phyloP scores from a whole-genome alignment of 30 jellyfish, hydroid and myxozoan genomes.

The Aurelia coerulea region DNA sequence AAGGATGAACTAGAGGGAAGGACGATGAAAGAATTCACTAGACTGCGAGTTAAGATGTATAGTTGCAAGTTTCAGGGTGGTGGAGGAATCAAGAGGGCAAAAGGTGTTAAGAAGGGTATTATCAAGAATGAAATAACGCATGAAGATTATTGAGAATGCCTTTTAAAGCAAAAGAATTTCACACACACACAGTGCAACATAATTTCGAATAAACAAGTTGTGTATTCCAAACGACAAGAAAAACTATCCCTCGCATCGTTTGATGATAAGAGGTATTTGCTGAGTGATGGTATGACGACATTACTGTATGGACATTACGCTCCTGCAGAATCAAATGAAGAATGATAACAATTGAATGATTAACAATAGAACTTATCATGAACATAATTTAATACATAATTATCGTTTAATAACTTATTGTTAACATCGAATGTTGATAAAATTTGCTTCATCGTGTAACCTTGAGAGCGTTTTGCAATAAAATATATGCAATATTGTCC shows the following conservation, averaged over 20 bases:
- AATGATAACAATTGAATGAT: no score
- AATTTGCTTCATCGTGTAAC: no score
- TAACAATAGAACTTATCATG: no score
- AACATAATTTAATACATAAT: no score
- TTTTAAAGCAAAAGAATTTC: background rate
- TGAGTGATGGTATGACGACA: no score
- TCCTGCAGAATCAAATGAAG: no score
- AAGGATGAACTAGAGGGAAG: slow-evolving; percentile 17
- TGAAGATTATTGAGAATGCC: slow-evolving; percentile 1
- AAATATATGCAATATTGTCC: no score
- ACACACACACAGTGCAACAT: background rate
- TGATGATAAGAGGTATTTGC: background rate
- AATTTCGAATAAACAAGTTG: background rate
- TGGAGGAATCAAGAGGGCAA: background rate
- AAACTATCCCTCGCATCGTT: background rate
- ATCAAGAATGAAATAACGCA: background rate
- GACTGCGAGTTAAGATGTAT: slow-evolving; percentile 20
- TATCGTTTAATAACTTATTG: no score
- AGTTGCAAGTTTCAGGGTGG: background rate
- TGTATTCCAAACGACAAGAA: background rate
- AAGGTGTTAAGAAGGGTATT: slow-evolving; percentile 13
- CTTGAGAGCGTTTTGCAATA: no score
- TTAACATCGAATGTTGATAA: no score
- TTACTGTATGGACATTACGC: no score
- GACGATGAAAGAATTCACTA: slow-evolving; percentile 11